Percentiles rank a stretch among this genome's conserved stretches.
phyloP scores from a whole-genome alignment of 2,113 vertebrate species.

The Dromiciops gliroides region DNA sequence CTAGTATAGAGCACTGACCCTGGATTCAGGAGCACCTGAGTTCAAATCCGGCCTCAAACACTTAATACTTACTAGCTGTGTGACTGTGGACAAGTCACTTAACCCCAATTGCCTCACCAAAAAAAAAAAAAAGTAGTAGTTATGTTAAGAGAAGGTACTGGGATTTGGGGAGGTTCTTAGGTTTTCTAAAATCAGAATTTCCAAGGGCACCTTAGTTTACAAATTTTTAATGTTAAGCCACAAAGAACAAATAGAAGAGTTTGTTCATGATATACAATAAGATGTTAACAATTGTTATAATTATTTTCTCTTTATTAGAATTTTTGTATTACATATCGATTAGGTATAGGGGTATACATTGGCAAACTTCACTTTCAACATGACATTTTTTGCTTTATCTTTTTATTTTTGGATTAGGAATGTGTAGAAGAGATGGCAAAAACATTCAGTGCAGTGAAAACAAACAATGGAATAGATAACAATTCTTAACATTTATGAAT shows the following conservation, averaged over 20 bases:
- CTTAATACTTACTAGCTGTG: too few relatives aligned
- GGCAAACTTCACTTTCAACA: constrained; percentile 26
- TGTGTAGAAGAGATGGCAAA: constrained; percentile 46
- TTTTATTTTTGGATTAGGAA: constrained; percentile 51
- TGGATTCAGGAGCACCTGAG: too few relatives aligned
- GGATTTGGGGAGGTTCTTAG: too few relatives aligned
- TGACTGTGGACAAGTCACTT: too few relatives aligned
- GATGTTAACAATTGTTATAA: neutral
- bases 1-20: too few relatives aligned
- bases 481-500: constrained; percentile 66
- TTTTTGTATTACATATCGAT: neutral
- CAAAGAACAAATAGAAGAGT: constrained; percentile 14
- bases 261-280: constrained; percentile 22
- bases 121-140: too few relatives aligned
- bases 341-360: constrained; percentile 5
- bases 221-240: constrained; percentile 29
- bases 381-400: constrained; percentile 29
- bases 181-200: constrained; percentile 15
- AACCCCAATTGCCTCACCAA: too few relatives aligned
- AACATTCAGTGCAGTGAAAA: constrained; percentile 55
- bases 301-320: constrained; percentile 27
- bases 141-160: too few relatives aligned
- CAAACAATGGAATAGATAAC: constrained; percentile 69
- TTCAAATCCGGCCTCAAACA: too few relatives aligned
- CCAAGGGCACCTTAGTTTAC: constrained; percentile 44